phyloP scores from a whole-genome alignment of 2,888 invertebrate species.

The Rhamnusium bicolor region DNA sequence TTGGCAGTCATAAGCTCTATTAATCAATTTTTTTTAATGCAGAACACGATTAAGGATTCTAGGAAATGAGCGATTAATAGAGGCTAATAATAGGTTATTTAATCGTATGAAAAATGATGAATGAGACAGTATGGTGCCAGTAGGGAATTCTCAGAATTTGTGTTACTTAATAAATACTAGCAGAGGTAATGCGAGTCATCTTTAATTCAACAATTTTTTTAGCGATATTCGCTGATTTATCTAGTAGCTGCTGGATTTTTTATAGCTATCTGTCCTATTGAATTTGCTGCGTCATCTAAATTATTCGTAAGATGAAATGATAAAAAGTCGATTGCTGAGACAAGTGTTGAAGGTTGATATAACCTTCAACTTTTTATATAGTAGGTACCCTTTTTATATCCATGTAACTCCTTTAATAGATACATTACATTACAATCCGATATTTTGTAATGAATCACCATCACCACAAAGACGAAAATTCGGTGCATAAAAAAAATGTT shows the following conservation, averaged over 20 bases:
- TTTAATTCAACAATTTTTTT: neutral
- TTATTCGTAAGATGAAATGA: neutral
- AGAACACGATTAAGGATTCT: neutral
- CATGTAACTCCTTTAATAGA: neutral
- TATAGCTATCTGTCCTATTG: neutral
- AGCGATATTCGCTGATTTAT: neutral
- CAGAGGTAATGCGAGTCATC: constrained; percentile 1
- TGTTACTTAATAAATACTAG: constrained; percentile 4
- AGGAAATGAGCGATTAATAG: neutral
- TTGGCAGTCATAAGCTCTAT: neutral
- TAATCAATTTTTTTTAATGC: constrained; percentile 8
- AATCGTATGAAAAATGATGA: constrained; percentile 18
- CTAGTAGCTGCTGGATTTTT: neutral
- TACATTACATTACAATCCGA: neutral
- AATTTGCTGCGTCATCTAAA: neutral
- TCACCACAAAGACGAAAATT: no score
- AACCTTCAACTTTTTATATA: neutral
- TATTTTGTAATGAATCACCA: neutral
- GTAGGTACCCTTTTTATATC: neutral
- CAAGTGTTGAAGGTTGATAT: neutral
- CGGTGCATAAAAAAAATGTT: no score
- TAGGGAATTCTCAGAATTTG: constrained; percentile 1
- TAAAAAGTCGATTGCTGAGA: neutral
- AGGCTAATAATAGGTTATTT: constrained; percentile 5
- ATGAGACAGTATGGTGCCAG: constrained; percentile 30